phyloP scores from a whole-genome alignment of 2,797 vertebrate genomes.

The Phylloscopus collybita region DNA sequence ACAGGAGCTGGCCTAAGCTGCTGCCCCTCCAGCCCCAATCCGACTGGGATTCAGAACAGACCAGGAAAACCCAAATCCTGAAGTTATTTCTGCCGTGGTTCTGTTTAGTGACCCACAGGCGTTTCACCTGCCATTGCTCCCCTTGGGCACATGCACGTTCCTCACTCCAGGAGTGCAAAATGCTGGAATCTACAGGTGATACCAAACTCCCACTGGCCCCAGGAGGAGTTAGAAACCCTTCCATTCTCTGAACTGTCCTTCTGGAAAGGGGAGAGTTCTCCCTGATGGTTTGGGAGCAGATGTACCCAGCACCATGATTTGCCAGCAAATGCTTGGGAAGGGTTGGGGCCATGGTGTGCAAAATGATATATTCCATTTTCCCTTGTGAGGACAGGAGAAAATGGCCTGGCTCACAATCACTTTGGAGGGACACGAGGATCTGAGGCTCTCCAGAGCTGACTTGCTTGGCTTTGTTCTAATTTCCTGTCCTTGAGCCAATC shows the following conservation, averaged over 20 bases:
- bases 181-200: neutral
- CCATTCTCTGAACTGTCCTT: neutral
- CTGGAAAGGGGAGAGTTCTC: neutral
- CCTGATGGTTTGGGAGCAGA: neutral
- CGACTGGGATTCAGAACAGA: neutral
- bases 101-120: neutral
- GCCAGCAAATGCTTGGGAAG: neutral
- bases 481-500: neutral
- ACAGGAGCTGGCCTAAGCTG: neutral
- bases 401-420: neutral
- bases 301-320: fast-evolving
- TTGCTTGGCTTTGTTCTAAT: neutral
- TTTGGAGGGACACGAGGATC: neutral
- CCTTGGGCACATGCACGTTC: fast-evolving
- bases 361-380: neutral
- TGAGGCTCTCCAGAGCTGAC: neutral
- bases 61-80: fast-evolving
- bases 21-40: neutral
- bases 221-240: neutral
- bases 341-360: neutral
- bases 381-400: neutral
- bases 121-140: fast-evolving
- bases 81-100: neutral
- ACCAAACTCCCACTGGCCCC: fast-evolving
- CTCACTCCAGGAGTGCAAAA: fast-evolving